Evolutionary conservation across 1,140 invertebrate genomes (phyloP).

Genomic region (Cydia strobilella): DNA sequence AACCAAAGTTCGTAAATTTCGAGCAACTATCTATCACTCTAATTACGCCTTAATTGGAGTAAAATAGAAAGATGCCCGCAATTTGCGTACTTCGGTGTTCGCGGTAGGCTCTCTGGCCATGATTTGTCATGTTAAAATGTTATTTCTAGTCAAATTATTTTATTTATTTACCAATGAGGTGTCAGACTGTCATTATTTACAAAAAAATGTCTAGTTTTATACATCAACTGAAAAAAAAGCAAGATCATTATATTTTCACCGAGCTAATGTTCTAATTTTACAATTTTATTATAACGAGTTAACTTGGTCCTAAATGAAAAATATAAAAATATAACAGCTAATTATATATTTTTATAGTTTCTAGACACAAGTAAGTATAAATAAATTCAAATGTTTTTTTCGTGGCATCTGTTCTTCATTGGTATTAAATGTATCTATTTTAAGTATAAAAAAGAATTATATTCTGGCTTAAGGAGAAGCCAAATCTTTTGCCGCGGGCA

Average conservation of each 20-base stretch:
- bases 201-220: background rate
- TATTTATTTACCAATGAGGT: constrained; percentile 68
- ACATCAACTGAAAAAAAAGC: too few species aligned
- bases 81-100: too few species aligned
- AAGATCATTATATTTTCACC: background rate
- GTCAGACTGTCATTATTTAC: constrained; percentile 46
- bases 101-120: constrained; percentile 41
- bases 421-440: constrained; percentile 47
- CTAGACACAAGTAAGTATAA: constrained; percentile 35
- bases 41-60: too few species aligned
- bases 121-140: constrained; percentile 66
- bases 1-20: too few species aligned
- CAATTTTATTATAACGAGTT: background rate
- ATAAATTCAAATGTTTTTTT: background rate
- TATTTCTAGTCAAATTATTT: constrained; percentile 78
- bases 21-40: too few species aligned
- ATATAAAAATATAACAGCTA: too few species aligned
- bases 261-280: background rate
- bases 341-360: too few species aligned
- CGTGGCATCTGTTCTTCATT: constrained; percentile 42
- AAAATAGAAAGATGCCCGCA: too few species aligned
- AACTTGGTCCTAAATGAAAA: background rate
- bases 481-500: constrained; percentile 57
- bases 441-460: constrained; percentile 68
- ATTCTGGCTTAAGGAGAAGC: constrained; percentile 74